Conservation (phyloP, 2,113 vertebrate genomes). For the Empidonax traillii region DNA sequence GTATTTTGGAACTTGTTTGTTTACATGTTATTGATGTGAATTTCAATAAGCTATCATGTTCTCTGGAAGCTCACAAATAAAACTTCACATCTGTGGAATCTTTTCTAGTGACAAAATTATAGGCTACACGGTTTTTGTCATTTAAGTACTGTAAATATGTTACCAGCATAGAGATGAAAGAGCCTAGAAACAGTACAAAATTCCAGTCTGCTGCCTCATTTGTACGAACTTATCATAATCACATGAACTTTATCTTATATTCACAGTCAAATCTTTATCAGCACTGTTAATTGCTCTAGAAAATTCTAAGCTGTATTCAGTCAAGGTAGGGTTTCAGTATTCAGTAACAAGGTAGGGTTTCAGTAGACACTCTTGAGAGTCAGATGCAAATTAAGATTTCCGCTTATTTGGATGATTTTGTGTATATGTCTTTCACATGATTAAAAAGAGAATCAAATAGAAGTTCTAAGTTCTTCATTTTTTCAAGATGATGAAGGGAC, state of each 20-base stretch:
- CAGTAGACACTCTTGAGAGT: background rate
- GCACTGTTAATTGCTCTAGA: background rate
- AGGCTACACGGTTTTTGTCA: background rate
- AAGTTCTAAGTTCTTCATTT: background rate
- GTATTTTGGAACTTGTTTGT: background rate
- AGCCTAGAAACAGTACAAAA: background rate
- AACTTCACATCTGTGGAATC: background rate
- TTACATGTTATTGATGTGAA: background rate
- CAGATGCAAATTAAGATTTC: background rate
- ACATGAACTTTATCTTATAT: background rate
- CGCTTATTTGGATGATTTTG: background rate
- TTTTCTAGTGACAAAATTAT: background rate
- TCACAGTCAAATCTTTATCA: background rate
- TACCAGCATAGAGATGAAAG: background rate
- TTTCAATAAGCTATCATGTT: background rate
- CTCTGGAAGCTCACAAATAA: background rate
- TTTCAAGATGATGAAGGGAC: background rate
- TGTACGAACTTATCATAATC: background rate
- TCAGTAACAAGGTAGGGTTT: accelerated
- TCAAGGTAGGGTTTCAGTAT: accelerated
- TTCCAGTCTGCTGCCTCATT: background rate
- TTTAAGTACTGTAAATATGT: background rate
- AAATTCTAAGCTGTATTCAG: background rate
- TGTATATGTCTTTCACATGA: background rate
- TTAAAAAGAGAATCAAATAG: background rate